Evolutionary conservation across 2,888 invertebrate genomes (phyloP).

Genomic region (Agrilus cyanescens): DNA sequence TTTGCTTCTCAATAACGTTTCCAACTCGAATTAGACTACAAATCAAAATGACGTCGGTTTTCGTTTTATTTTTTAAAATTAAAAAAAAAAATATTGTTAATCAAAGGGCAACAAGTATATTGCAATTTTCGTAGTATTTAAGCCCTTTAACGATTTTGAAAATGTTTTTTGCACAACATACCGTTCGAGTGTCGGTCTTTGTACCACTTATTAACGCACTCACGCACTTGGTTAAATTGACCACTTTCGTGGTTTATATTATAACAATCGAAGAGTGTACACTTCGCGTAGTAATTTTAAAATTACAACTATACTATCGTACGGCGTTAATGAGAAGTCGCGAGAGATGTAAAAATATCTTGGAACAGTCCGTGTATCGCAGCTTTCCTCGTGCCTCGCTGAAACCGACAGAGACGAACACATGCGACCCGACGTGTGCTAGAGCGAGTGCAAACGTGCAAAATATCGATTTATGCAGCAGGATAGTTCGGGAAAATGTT

Average conservation of each 20-base stretch:
- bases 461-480: slow-evolving; percentile 32
- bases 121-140: slow-evolving; percentile 8
- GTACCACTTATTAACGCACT: not conserved
- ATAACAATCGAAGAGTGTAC: slow-evolving; percentile 1
- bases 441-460: slow-evolving; percentile 21
- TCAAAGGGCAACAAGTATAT: slow-evolving; percentile 5
- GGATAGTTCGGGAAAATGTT: slow-evolving; percentile 21
- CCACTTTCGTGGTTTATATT: slow-evolving; percentile 5
- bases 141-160: not conserved
- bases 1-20: too few relatives aligned
- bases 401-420: slow-evolving; percentile 23
- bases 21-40: too few relatives aligned
- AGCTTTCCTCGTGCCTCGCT: slow-evolving; percentile 27
- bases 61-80: too few relatives aligned
- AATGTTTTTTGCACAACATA: too few relatives aligned
- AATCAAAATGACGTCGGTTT: too few relatives aligned
- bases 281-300: slow-evolving; percentile 24
- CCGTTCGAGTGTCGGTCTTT: too few relatives aligned
- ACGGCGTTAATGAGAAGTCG: not conserved
- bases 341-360: slow-evolving; percentile 31
- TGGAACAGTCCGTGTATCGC: slow-evolving; percentile 30
- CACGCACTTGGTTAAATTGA: slow-evolving; percentile 4
- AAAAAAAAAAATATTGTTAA: too few relatives aligned
- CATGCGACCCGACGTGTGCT: slow-evolving; percentile 14
- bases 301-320: slow-evolving; percentile 25